Conservation (phyloP, 2,113 vertebrate genomes). For the Alligator sinensis region DNA sequence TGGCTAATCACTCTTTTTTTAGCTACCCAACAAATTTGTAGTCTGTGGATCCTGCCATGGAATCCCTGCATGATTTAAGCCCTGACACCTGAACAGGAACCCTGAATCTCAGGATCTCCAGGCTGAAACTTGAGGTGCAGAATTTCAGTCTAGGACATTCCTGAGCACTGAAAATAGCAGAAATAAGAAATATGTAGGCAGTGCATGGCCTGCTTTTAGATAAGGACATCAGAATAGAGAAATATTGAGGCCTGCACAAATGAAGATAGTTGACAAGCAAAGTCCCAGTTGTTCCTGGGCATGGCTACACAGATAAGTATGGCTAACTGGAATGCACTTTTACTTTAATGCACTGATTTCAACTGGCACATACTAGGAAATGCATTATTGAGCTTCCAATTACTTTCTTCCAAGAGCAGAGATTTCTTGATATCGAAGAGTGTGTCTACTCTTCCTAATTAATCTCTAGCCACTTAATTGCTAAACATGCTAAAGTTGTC, state of each 20-base stretch:
- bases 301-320: not conserved
- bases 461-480: constrained; percentile 17
- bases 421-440: not conserved
- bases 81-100: too few relatives aligned
- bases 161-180: too few relatives aligned
- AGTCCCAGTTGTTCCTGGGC: not conserved
- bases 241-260: not conserved
- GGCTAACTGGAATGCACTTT: not conserved
- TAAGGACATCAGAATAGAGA: not conserved
- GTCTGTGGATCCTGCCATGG: too few relatives aligned
- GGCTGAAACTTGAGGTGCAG: too few relatives aligned
- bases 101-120: too few relatives aligned
- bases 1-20: too few relatives aligned
- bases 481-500: not conserved
- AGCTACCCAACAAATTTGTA: too few relatives aligned
- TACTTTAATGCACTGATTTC: not conserved
- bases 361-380: not conserved
- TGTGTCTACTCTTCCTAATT: constrained; percentile 30
- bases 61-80: too few relatives aligned
- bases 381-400: not conserved
- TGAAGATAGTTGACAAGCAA: not conserved
- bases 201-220: not conserved
- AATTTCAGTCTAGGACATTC: too few relatives aligned
- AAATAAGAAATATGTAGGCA: not conserved
- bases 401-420: not conserved